Conservation (phyloP, 2,888 invertebrate species). For the Venusia cambrica region DNA sequence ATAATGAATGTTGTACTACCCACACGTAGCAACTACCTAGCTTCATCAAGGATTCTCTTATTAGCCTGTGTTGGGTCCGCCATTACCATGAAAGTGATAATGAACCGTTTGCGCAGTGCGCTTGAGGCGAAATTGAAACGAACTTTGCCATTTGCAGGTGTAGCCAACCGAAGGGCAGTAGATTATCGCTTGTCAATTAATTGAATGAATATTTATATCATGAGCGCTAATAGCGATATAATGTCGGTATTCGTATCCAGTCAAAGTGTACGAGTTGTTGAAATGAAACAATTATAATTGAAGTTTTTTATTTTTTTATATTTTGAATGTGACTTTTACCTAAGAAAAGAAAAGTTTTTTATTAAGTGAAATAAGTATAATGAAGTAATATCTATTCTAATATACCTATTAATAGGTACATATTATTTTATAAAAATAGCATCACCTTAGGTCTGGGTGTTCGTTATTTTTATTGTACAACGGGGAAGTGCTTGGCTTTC, state of each 20-base stretch:
- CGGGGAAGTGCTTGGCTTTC: too few species aligned
- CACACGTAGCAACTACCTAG: conserved; percentile 3
- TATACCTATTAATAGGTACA: too few species aligned
- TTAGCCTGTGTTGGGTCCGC: conserved; percentile 1
- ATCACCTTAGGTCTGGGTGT: too few species aligned
- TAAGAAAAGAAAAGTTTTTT: too few species aligned
- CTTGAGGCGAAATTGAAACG: neutral
- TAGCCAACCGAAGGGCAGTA: conserved; percentile 2
- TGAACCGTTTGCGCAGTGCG: conserved; percentile 2
- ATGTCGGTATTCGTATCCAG: conserved; percentile 4
- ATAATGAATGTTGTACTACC: conserved; percentile 7
- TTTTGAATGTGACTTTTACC: too few species aligned
- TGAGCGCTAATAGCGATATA: conserved; percentile 9
- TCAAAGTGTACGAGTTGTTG: conserved; percentile 1
- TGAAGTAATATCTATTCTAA: too few species aligned
- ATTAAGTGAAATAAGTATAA: too few species aligned
- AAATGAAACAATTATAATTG: too few species aligned
- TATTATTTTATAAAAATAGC: too few species aligned
- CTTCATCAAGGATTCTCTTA: conserved; percentile 10
- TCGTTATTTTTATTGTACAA: too few species aligned
- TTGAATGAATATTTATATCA: conserved; percentile 13
- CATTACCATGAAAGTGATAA: conserved; percentile 4
- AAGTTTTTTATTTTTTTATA: conserved; percentile 1
- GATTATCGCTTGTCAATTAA: conserved; percentile 8
- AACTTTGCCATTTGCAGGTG: neutral